phyloP scores from a whole-genome alignment of 2,888 invertebrate genomes.

The Nymphalis c-album region DNA sequence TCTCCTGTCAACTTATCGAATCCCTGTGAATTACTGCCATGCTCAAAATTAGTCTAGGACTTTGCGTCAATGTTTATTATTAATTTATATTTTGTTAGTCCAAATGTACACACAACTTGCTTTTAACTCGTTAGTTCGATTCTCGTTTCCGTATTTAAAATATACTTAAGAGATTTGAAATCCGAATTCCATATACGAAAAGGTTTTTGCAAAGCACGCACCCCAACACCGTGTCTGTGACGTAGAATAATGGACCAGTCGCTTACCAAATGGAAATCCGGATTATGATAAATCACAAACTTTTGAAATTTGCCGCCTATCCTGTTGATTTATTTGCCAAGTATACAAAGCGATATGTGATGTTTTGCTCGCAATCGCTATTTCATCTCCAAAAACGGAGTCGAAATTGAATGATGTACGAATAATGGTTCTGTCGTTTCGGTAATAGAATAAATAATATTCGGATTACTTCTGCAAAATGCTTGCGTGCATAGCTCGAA shows the following conservation, averaged over 20 bases:
- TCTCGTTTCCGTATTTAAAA: background rate
- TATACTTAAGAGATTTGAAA: background rate
- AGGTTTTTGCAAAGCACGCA: constrained; percentile 67
- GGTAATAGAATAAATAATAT: constrained; percentile 25
- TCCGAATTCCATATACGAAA: constrained; percentile 33
- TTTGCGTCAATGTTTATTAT: too few species aligned
- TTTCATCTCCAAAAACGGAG: constrained; percentile 35
- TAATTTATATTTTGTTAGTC: too few species aligned
- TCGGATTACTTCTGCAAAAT: constrained; percentile 21
- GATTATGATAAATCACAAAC: constrained; percentile 80
- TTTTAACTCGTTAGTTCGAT: background rate
- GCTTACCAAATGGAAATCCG: constrained; percentile 76
- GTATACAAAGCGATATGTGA: constrained; percentile 63
- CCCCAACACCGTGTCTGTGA: constrained; percentile 72
- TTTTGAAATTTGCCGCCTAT: constrained; percentile 76
- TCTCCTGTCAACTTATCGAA: too few species aligned
- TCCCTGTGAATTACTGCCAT: too few species aligned
- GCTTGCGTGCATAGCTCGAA: too few species aligned
- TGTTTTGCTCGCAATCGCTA: constrained; percentile 49
- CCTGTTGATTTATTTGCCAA: constrained; percentile 70
- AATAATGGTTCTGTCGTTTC: constrained; percentile 30
- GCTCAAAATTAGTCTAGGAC: too few species aligned
- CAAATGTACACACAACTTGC: background rate
- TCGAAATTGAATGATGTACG: constrained; percentile 34
- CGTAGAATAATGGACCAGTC: constrained; percentile 77